Evolutionary conservation across 2,888 invertebrate species (phyloP), one percentile per base, ranked within the genome.

Genomic region (Buathra laborator): DNA sequence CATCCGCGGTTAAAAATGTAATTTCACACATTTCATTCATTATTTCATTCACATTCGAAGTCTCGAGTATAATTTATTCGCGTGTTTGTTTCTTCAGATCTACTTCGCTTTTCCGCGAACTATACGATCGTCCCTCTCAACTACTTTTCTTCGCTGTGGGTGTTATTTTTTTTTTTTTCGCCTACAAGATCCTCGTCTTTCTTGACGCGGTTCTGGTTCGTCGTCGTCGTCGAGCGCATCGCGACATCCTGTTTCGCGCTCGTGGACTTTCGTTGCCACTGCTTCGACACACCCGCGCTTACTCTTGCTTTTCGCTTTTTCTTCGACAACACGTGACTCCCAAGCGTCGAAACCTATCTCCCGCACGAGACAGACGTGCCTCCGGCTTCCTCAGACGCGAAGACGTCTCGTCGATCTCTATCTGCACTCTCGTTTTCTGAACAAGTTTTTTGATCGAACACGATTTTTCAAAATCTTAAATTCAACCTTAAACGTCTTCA

Each of bases 101-200:
- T 83, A 85, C 83, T 46, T 67, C 56, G 16, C 56, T 66, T 71
- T 78, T 85, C 81, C 66, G 56, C 70, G 81, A 85, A 82, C 32
- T 71, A n/a, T 59, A 48, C 86, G 85, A 75, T 81, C 82, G 70
- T 85, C 83, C 79, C 62, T 76, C 77, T 71, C 76, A n/a, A 76
- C 70, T 91, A 90, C 90, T 90, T 90, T 89, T 89, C 86, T 77
- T 72, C 71, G 5, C 3, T 9, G 4, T 3, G 19, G 43, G 29
- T 53, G 10, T 62, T 67, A 32, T 64, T 70, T 75, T 56, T 76
- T 46, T 71, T 48, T 83, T 86, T 78, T 71, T 83, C 81, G 79
- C 78, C 64, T 64, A 48, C 78, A 44, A 71, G 66, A 79, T 81
- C 64, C 78, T 83, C 77, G 75, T 71, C 66, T 87, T 87, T 86